phyloP scores from a whole-genome alignment of 2,113 vertebrate species.

The Pteropus alecto region DNA sequence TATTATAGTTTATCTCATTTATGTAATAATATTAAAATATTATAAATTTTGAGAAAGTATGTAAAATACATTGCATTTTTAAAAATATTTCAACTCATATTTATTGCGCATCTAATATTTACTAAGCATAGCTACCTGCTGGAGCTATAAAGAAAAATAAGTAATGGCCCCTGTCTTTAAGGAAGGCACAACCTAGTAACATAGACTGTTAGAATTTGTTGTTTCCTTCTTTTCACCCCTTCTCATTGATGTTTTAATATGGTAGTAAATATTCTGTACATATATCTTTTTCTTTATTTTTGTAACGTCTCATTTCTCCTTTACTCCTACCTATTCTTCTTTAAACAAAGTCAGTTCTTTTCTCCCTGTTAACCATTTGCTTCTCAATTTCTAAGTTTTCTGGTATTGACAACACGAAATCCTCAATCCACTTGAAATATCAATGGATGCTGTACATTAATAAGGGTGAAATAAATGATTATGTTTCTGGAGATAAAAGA shows the following conservation, averaged over 20 bases:
- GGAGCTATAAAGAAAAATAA: background rate
- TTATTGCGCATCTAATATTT: background rate
- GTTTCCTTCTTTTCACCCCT: background rate
- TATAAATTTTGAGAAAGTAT: background rate
- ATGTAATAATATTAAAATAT: background rate
- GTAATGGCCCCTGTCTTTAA: background rate
- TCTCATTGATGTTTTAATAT: background rate
- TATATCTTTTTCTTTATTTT: background rate
- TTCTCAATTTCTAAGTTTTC: background rate
- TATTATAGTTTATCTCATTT: background rate
- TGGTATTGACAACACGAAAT: background rate
- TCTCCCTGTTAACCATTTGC: background rate
- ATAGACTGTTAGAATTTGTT: background rate
- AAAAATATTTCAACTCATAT: background rate
- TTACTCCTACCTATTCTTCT: background rate
- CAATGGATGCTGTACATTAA: background rate
- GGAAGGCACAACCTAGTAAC: background rate
- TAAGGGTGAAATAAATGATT: background rate
- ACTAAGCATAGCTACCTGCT: background rate
- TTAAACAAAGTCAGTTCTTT: background rate
- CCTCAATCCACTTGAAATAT: background rate
- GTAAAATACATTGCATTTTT: background rate
- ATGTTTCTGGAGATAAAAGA: background rate
- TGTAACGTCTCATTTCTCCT: background rate
- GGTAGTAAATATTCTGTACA: background rate